Conservation (phyloP, 92 coral and sea anemone genomes). For the Palythoa caribaeorum region DNA sequence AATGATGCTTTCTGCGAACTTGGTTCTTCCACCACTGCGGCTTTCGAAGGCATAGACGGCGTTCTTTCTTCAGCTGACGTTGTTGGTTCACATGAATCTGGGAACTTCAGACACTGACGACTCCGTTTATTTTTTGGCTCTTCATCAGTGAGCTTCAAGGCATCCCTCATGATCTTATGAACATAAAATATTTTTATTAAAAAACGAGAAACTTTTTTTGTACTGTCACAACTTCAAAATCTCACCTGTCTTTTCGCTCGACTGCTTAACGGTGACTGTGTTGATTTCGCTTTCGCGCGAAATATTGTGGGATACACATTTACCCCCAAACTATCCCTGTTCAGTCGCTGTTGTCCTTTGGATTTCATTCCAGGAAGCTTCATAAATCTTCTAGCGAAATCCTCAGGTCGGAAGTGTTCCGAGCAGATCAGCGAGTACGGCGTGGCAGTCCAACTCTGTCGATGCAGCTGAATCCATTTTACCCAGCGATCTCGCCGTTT, state of each 20-base stretch:
- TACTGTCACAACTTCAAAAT: background rate
- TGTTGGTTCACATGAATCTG: background rate
- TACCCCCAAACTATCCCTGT: no score
- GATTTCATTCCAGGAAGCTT: background rate
- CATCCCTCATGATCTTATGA: background rate
- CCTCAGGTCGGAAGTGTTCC: background rate
- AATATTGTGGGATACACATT: no score
- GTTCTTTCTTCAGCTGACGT: background rate
- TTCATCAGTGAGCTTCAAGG: background rate
- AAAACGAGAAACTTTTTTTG: background rate
- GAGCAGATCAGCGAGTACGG: background rate
- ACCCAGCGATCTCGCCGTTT: background rate
- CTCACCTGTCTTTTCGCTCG: no score
- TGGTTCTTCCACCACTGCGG: background rate
- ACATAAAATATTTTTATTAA: background rate
- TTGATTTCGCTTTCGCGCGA: no score
- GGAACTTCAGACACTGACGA: background rate
- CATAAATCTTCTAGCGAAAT: background rate
- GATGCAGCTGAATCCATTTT: slow-evolving; percentile 24
- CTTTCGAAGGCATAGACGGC: background rate
- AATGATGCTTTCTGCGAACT: background rate
- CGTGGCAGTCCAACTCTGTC: background rate
- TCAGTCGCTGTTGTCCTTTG: background rate
- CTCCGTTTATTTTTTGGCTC: background rate
- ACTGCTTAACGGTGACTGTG: no score